These are phyloP conservation scores for Cyclophora punctaria DNA, from an alignment of 2,888 invertebrate species.

Conservation along the genomic window DNA sequence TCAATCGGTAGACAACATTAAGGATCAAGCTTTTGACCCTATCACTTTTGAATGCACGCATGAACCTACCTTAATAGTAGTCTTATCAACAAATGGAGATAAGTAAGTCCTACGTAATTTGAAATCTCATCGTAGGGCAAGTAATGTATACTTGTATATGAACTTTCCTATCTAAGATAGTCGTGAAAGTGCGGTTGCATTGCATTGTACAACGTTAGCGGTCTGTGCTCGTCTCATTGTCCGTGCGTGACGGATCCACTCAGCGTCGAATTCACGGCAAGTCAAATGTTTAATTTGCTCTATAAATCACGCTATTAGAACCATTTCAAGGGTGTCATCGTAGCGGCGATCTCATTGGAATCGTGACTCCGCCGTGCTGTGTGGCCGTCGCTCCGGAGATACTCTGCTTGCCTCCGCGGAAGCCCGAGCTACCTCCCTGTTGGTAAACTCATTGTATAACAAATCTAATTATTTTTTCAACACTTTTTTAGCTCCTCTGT, in stretches of 20 bases:
- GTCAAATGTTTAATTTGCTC: conserved; percentile 76
- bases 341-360: conserved; percentile 65
- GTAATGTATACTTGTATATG: background rate
- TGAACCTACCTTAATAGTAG: background rate
- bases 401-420: conserved; percentile 1
- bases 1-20: too few species aligned
- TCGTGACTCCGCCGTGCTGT: conserved; percentile 63
- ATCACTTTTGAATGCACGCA: background rate
- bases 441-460: conserved; percentile 47
- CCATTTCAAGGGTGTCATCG: conserved; percentile 74
- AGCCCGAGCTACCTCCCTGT: conserved; percentile 36
- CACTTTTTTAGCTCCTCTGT: background rate
- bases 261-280: conserved; percentile 71
- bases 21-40: background rate
- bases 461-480: conserved; percentile 50
- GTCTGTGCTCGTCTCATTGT: conserved; percentile 31
- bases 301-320: conserved; percentile 74
- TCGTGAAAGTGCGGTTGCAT: background rate
- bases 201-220: conserved; percentile 18
- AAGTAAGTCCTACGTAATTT: background rate
- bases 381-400: conserved; percentile 39
- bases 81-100: background rate
- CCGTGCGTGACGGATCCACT: conserved; percentile 74
- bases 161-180: background rate
- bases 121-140: background rate